phyloP scores from a whole-genome alignment of 2,888 invertebrate species.

The Drosophila siamana region DNA sequence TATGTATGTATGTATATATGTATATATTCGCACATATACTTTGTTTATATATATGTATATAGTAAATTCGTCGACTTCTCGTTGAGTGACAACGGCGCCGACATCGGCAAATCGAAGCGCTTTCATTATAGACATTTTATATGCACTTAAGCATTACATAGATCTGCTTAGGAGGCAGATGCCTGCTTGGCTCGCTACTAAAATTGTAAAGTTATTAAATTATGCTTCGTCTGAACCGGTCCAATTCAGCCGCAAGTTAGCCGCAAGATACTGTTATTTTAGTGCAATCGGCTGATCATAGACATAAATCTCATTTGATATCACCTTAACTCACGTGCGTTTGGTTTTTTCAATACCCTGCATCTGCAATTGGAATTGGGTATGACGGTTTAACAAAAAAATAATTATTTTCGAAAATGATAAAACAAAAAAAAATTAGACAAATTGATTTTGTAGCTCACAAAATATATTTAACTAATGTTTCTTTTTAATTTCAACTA shows the following conservation, averaged over 20 bases:
- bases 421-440: no score
- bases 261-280: slow-evolving; percentile 14
- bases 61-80: slow-evolving; percentile 59
- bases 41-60: slow-evolving; percentile 15
- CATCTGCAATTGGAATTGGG: background rate
- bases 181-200: background rate
- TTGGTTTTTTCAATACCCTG: background rate
- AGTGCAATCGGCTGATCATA: slow-evolving; percentile 8
- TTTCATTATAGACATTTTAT: slow-evolving; percentile 19
- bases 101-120: slow-evolving; percentile 48
- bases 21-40: slow-evolving; percentile 16
- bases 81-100: slow-evolving; percentile 74
- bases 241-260: slow-evolving; percentile 26
- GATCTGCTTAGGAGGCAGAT: background rate
- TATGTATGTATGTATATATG: slow-evolving; percentile 22
- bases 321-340: slow-evolving; percentile 19
- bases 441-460: no score
- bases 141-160: background rate
- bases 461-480: no score
- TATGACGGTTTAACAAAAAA: background rate
- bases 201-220: background rate
- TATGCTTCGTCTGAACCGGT: slow-evolving; percentile 20
- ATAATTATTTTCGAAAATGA: no score
- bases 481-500: no score
- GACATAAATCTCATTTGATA: slow-evolving; percentile 27